Percentiles rank a stretch among this genome's conserved stretches.
phyloP scores from a whole-genome alignment of 2,113 vertebrate species.

The Turdus rufiventris region DNA sequence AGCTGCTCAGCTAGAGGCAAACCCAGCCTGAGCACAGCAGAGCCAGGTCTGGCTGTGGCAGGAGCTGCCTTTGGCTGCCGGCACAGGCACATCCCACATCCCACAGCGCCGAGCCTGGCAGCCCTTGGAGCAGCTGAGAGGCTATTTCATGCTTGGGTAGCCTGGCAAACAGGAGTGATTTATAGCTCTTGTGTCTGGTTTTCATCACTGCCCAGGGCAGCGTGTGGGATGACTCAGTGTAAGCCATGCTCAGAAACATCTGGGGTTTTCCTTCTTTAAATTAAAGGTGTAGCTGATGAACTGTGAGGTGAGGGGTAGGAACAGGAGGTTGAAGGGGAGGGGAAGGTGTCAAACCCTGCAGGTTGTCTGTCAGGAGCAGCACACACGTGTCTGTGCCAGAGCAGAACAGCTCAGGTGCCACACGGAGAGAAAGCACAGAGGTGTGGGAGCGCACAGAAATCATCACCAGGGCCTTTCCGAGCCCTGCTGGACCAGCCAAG shows the following conservation, averaged over 20 bases:
- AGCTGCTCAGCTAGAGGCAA: neutral
- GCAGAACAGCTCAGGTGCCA: neutral
- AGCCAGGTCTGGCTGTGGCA: neutral
- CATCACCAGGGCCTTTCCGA: neutral
- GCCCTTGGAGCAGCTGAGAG: neutral
- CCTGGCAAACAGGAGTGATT: neutral
- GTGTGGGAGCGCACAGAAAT: neutral
- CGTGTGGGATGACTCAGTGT: neutral
- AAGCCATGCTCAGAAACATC: neutral
- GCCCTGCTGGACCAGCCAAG: neutral
- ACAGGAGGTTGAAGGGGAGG: neutral
- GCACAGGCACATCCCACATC: neutral
- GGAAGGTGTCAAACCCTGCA: neutral
- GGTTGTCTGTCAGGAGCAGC: neutral
- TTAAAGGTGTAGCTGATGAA: neutral
- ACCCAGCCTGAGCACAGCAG: accelerated
- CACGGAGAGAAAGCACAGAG: neutral
- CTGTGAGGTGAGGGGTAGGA: neutral
- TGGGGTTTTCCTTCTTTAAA: neutral
- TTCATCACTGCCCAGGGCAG: neutral
- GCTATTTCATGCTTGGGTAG: neutral
- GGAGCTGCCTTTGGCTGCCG: neutral
- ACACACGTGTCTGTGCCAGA: accelerated
- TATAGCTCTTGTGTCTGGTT: neutral
- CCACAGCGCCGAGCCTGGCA: neutral